A percentile compares a stretch with the other conserved stretches of the same genome.
Conservation (phyloP, 2,113 vertebrate genomes). For the Opisthocomus hoazin region DNA sequence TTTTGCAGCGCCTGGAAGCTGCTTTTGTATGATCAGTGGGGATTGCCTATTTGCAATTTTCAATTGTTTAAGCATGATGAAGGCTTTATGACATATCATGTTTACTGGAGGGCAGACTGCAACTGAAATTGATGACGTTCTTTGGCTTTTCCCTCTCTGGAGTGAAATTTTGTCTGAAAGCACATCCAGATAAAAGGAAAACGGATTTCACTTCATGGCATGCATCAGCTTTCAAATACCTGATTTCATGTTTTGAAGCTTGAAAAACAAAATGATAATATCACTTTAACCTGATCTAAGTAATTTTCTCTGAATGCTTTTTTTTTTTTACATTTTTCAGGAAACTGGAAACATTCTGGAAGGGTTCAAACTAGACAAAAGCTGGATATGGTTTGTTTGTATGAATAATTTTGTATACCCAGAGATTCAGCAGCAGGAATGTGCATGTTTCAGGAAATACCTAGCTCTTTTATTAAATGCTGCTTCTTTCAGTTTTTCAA, state of each 20-base stretch:
- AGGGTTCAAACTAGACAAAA: conserved; percentile 35
- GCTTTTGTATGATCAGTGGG: not conserved
- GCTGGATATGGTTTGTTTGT: conserved; percentile 57
- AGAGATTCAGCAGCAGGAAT: not conserved
- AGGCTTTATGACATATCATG: not conserved
- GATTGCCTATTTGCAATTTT: not conserved
- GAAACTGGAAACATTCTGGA: conserved; percentile 37
- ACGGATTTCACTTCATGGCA: not conserved
- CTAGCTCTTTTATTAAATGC: not conserved
- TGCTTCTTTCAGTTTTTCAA: not conserved
- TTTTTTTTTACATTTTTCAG: not conserved
- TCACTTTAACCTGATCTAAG: not conserved
- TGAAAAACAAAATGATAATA: not conserved
- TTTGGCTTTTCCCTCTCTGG: not conserved
- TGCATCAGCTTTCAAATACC: not conserved
- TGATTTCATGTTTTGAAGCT: not conserved
- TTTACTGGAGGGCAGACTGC: not conserved
- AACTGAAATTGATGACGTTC: not conserved
- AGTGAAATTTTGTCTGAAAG: not conserved
- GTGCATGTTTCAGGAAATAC: conserved; percentile 25
- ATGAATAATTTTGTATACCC: conserved; percentile 7
- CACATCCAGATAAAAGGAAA: not conserved
- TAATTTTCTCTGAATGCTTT: not conserved
- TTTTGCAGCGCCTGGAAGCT: not conserved
- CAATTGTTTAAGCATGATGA: not conserved